Percentiles rank a stretch among this genome's conserved stretches.
These are phyloP conservation scores for Pemphredon lugubris DNA, from an alignment of 2,888 invertebrate species.

Conservation along the genomic window DNA sequence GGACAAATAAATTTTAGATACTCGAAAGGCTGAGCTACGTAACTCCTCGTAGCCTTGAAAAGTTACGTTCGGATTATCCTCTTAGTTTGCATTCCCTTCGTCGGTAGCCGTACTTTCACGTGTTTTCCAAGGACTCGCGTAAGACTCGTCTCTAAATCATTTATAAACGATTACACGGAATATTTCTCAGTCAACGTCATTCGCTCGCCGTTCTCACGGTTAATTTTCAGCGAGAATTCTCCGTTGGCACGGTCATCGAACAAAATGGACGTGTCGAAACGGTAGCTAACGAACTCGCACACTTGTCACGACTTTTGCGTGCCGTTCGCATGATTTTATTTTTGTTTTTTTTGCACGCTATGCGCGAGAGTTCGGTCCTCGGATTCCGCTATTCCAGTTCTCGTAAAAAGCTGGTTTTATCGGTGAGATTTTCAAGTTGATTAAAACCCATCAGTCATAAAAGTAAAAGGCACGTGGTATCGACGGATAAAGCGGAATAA, in stretches of 20 bases:
- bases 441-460: not conserved
- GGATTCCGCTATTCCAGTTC: no score
- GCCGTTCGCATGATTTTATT: no score
- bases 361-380: no score
- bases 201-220: constrained; percentile 30
- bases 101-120: constrained; percentile 32
- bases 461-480: not conserved
- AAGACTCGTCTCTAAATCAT: constrained; percentile 42
- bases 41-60: constrained; percentile 23
- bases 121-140: constrained; percentile 35
- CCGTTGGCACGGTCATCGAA: constrained; percentile 29
- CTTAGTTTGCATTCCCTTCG: constrained; percentile 12
- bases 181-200: not conserved
- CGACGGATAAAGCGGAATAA: not conserved
- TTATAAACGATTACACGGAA: constrained; percentile 28
- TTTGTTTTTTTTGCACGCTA: no score
- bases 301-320: no score
- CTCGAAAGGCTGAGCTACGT: not conserved
- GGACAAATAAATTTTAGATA: not conserved
- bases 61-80: constrained; percentile 6
- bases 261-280: constrained; percentile 32
- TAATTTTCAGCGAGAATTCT: constrained; percentile 22
- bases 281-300: no score
- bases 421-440: no score
- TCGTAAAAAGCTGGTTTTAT: no score